Percentiles rank a stretch among this genome's conserved stretches.
phyloP scores from a whole-genome alignment of 2,888 invertebrate genomes.

The Drosophila mettleri region DNA sequence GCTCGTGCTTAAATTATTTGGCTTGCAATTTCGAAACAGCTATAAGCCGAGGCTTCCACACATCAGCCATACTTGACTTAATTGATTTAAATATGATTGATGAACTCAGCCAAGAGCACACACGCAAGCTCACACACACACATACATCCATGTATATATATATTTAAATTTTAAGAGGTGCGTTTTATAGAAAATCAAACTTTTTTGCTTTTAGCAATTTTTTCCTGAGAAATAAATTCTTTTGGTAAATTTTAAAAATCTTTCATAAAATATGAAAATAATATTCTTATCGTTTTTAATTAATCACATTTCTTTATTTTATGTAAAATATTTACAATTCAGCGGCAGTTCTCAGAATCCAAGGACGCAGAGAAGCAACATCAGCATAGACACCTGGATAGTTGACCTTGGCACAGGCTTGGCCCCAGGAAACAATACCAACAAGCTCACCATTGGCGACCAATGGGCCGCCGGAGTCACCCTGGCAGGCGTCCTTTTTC shows the following conservation, averaged over 20 bases:
- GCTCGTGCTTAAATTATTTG: conserved; percentile 50
- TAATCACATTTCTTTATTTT: not conserved
- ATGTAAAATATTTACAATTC: not conserved
- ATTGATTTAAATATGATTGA: conserved; percentile 74
- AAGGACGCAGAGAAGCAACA: not conserved
- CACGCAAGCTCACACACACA: not conserved
- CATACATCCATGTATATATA: not conserved
- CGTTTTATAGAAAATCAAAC: not conserved
- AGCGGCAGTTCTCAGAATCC: not conserved
- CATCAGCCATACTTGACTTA: conserved; percentile 47
- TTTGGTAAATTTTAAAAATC: too few relatives aligned
- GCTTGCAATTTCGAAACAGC: conserved; percentile 17
- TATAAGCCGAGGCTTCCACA: conserved; percentile 29
- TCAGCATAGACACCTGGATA: conserved; percentile 3
- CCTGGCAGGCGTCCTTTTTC: conserved; percentile 83
- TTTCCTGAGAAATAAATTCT: too few relatives aligned
- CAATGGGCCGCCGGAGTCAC: conserved; percentile 85
- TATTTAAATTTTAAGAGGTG: not conserved
- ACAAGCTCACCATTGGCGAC: conserved; percentile 67
- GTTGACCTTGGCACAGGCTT: conserved; percentile 76
- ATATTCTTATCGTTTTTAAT: not conserved
- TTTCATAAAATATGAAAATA: too few relatives aligned
- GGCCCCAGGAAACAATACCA: conserved; percentile 84
- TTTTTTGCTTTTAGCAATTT: too few relatives aligned
- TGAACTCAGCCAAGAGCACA: conserved; percentile 22